Evolutionary conservation across 1,140 invertebrate genomes (phyloP), one percentile per base, ranked within the genome.

Genomic region (Cheumatopsyche charites): DNA sequence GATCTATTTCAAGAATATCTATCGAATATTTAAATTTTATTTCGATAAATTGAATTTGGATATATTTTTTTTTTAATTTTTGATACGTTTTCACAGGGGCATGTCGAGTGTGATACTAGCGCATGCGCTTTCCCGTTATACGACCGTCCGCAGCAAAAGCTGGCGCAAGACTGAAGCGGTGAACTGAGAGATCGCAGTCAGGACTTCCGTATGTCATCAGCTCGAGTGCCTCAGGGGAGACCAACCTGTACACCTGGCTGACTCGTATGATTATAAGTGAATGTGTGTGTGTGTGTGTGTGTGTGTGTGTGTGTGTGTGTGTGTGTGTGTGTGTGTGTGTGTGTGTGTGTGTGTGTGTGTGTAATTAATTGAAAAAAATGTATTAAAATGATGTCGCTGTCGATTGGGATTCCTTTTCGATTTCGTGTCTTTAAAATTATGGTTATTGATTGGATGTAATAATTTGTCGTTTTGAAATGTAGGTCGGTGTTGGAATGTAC

Each of bases 161-260:
- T 72, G 73, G 70, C 66, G 66, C 70, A 69, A 69, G 70, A 75
- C 73, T 75, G 70, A 72, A 52, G 21, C 21, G 12, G 3, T 21
- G 15, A 23, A 17, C 15, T 55, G 17, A 23, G 11, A 55, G 49
- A 47, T 47, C 61, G 29, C 69, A 42, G 26, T 52, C 42, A 74
- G 47, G 73, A 72, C 73, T 74, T 74, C 73, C 73, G 73, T 58
- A 68, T 68, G 66, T 25, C 13, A 68, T 66, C 63, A 29, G 23
- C 23, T 23, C 7, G 12, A 47, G 13, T 68, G 45, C 66, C 66
- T 62, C 63, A 66, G 66, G 47, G 66, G 66, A 11, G 25, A 15
- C 47, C 45, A 58, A 52, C 49, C 25, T 13, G n/a, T 7, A 42
- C 65, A 17, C 62, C 29, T 36, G 29, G 29, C 9, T 9, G 29